phyloP scores from a whole-genome alignment of 2,888 invertebrate species.

The Microdon myrmicae region DNA sequence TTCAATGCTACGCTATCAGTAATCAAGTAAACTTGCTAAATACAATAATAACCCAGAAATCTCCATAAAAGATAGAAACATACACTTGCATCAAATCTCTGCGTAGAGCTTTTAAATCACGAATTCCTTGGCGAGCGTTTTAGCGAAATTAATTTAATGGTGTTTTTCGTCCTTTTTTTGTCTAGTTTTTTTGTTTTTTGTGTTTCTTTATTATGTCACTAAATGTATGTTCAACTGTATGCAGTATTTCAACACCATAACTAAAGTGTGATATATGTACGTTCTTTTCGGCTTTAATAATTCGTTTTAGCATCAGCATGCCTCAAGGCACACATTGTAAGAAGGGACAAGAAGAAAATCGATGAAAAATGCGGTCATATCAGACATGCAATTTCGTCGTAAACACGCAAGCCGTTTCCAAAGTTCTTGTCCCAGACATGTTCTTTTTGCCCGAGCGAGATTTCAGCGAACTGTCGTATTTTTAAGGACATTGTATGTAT shows the following conservation, averaged over 20 bases:
- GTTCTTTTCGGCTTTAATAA: not conserved
- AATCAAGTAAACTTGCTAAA: not conserved
- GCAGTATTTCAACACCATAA: not conserved
- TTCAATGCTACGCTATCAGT: not conserved
- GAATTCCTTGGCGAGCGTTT: constrained; percentile 45
- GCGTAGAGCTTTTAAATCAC: no score
- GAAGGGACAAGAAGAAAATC: constrained; percentile 41
- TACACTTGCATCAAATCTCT: constrained; percentile 3
- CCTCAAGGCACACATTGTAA: constrained; percentile 18
- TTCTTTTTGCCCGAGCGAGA: no score
- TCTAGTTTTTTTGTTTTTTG: not conserved
- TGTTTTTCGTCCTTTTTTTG: constrained; percentile 3
- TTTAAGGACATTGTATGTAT: no score
- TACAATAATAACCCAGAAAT: not conserved
- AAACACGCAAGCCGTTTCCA: constrained; percentile 44
- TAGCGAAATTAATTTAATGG: not conserved
- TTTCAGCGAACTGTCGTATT: no score
- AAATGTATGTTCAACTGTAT: not conserved
- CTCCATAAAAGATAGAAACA: not conserved
- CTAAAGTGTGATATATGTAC: not conserved
- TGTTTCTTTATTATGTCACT: not conserved
- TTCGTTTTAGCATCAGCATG: constrained; percentile 15
- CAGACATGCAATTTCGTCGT: constrained; percentile 43
- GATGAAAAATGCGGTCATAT: constrained; percentile 40
- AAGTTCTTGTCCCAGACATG: constrained; percentile 21